Percentiles rank a stretch among this genome's conserved stretches.
phyloP scores from a whole-genome alignment of 2,113 vertebrate genomes.

The Petrocephalus zakoni region DNA sequence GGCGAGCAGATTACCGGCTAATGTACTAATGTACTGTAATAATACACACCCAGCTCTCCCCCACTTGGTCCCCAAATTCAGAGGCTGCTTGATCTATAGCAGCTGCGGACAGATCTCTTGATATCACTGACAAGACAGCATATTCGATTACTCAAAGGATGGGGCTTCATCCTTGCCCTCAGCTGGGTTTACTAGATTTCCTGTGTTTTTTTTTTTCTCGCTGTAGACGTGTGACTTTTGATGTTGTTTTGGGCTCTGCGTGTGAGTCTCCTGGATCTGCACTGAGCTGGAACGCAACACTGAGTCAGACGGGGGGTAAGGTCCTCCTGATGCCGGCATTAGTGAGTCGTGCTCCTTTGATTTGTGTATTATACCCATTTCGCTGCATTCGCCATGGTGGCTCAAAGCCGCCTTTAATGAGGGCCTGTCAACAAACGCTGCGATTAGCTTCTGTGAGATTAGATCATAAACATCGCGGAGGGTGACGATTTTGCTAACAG shows the following conservation, averaged over 20 bases:
- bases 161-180: conserved; percentile 78
- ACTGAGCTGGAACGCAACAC: background rate
- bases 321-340: background rate
- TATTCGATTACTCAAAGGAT: conserved; percentile 78
- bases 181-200: conserved; percentile 53
- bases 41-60: background rate
- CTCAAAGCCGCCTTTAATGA: background rate
- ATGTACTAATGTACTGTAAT: background rate
- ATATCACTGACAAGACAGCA: conserved; percentile 61
- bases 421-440: background rate
- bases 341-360: background rate
- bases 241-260: background rate
- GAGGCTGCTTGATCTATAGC: conserved; percentile 22
- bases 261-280: background rate
- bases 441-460: background rate
- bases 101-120: conserved; percentile 50
- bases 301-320: background rate
- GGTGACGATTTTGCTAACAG: background rate
- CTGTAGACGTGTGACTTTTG: background rate
- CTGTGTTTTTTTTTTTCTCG: conserved; percentile 1
- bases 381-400: background rate
- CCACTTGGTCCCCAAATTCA: background rate
- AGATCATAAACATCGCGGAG: background rate
- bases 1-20: background rate
- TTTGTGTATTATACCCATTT: background rate